Evolutionary conservation across 2,797 vertebrate genomes (phyloP).

Genomic region (Choloepus didactylus): DNA sequence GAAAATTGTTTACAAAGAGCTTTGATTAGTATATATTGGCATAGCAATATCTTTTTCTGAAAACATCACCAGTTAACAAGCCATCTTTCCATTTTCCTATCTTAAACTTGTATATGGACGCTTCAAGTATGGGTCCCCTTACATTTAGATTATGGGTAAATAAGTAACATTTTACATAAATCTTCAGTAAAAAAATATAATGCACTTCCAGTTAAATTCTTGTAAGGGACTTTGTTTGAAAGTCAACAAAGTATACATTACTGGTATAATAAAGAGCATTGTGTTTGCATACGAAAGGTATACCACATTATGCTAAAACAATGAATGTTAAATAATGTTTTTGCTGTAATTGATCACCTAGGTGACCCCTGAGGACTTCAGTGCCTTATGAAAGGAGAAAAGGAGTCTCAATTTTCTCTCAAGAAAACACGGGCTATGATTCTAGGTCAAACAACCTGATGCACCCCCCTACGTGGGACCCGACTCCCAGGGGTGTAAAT

Average conservation of each 20-base stretch:
- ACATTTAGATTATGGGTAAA: not conserved
- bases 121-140: not conserved
- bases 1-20: slow-evolving; percentile 25
- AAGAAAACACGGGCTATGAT: not conserved
- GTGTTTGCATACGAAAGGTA: not conserved
- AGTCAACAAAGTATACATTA: not conserved
- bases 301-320: not conserved
- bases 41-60: not conserved
- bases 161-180: not conserved
- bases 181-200: not conserved
- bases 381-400: not conserved
- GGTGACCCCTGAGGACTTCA: not conserved
- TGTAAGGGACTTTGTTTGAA: not conserved
- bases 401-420: not conserved
- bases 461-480: no score
- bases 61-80: not conserved
- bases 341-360: not conserved
- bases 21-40: not conserved
- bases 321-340: not conserved
- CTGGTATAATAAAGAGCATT: not conserved
- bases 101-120: not conserved
- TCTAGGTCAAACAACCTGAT: not conserved
- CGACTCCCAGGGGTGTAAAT: no score
- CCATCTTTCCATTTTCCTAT: not conserved
- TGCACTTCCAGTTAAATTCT: not conserved